Evolutionary conservation across 2,113 vertebrate species (phyloP), one percentile per base, ranked within the genome.

Genomic region (Melanostigma gelatinosum): DNA sequence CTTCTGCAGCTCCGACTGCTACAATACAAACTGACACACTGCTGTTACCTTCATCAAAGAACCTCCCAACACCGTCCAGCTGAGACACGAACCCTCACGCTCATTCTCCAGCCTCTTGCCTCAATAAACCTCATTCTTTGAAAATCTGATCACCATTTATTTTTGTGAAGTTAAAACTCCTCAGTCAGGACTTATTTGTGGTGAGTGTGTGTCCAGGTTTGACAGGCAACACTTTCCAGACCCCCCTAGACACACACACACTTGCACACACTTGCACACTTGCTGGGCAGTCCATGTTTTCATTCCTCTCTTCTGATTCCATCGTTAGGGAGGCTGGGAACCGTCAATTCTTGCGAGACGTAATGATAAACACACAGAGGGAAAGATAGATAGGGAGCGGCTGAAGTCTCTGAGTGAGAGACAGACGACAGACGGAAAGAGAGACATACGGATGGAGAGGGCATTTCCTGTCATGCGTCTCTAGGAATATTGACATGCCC

Each of bases 381-480:
- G 54, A 68, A 27, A 63, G 34, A 66, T 1, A 64, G 13, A 75
- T 40, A 58, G 32, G 55, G 58, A 73, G 36, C 4, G 44, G 42
- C 6, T 40, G 16, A 40, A 65, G 64, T 72, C 54, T 44, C 2
- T 15, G 11, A 84, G 34, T 42, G 57, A 44, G n/a, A 77, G 70
- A 72, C 54, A 61, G 57, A 78, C 20, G 22, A 73, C 66, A 72
- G 50, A 80, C 8, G 16, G 76, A 79, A 22, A 38, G 63, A 76
- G 22, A 60, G 32, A 77, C 16, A 55, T 64, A 27, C 38, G 52
- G 36, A 55, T 29, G 48, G 75, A 50, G 16, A 58, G 27, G 16
- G 36, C 57, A 38, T 63, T 85, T 87, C 85, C 82, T 73, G 82
- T 62, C 84, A 79, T 4, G 68, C 3, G 50, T 79, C 65, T 81